Percentiles rank a stretch among this genome's conserved stretches.
These are phyloP conservation scores for Microhierax caerulescens DNA, from an alignment of 2,797 vertebrate species.

Conservation along the genomic window DNA sequence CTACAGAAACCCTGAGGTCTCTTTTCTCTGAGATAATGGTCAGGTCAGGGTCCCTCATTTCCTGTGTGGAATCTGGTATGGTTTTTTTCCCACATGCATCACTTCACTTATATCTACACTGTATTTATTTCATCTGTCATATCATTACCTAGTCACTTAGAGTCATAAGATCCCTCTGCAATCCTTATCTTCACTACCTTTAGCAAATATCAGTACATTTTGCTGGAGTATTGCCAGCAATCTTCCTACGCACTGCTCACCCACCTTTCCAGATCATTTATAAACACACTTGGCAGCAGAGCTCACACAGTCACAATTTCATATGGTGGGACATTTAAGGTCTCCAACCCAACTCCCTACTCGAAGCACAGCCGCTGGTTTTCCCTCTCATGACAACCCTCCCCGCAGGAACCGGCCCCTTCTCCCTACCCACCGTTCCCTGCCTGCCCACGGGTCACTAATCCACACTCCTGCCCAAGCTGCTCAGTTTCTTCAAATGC, in stretches of 20 bases:
- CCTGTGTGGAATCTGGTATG: background rate
- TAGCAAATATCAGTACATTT: background rate
- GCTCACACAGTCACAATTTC: background rate
- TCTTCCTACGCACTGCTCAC: background rate
- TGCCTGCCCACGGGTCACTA: background rate
- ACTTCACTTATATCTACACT: background rate
- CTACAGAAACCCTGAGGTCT: background rate
- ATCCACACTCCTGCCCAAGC: background rate
- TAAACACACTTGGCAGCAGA: background rate
- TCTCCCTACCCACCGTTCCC: background rate
- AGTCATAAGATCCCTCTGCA: background rate
- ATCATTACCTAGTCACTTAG: background rate
- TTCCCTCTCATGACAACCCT: accelerated
- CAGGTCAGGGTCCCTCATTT: background rate
- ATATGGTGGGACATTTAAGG: background rate
- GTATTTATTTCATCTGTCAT: background rate
- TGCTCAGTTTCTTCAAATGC: background rate
- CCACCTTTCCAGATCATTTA: background rate
- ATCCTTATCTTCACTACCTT: background rate
- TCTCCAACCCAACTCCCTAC: background rate
- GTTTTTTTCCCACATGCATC: background rate
- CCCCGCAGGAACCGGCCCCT: background rate
- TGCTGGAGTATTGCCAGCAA: background rate
- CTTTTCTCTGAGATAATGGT: background rate
- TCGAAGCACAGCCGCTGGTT: background rate